Base-by-base conservation (phyloP, 2,797 vertebrate species). In the Acipenser oxyrinchus region DNA sequence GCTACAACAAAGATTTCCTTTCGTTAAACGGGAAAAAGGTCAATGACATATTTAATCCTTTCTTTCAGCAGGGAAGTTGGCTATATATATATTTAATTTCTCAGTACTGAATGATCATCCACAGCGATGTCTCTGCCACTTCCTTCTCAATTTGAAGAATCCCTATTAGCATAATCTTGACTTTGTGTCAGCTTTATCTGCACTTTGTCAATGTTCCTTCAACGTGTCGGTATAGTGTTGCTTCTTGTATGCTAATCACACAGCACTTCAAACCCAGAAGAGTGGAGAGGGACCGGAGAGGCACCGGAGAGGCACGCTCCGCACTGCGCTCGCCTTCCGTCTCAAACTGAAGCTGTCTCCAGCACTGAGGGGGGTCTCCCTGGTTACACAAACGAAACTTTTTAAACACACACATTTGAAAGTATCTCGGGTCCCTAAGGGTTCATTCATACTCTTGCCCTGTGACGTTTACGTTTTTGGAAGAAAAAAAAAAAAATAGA, bases 131-230 rank as follows among this genome's bases (percentile, higher is more conserved):
- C 65, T 61, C 63, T 52, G 67, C 58, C 67, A 73, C 66, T 66
- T 70, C 64, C 70, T 64, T 66, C 62, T 69, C 62, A 69, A 69
- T 69, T 10, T 60, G 53, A 66, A 66, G 67, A 70, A 67, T 70
- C 66, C 67, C 65, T 70, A 70, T 70, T 70, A 67, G 63, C 69
- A 70, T 70, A 70, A 70, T 70, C 69, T 70, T 67, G 60, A 64
- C 69, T 70, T 67, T 63, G 65, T 67, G 69, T 70, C 69, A 70
- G 61, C 51, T 61, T 59, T 63, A 70, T 67, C 69, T 70, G 61
- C 61, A 62, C 65, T 67, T 67, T 62, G 69, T 61, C 61, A 70
- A 70, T 67, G 65, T 70, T 67, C 51, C 69, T 70, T 70, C 53
- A 15, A n/a, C 63, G 48, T 15, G 53, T 67, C 69, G 58, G 65